Base-by-base conservation (phyloP, 1,140 invertebrate genomes). In the Leptinotarsa defecta region DNA sequence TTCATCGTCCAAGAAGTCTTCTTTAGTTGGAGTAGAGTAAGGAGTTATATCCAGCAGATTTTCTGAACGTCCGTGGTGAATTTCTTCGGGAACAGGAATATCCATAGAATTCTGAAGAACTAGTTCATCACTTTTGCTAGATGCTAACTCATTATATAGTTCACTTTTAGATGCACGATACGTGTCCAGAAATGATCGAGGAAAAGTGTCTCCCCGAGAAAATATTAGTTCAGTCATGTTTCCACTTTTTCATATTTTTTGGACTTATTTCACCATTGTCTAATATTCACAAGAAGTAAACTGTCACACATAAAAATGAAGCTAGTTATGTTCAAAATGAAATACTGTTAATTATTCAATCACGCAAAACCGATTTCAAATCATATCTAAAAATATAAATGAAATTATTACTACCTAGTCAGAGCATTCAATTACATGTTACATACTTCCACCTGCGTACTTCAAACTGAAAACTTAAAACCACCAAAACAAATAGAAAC, bases 81-180 rank as follows among this genome's bases (percentile, higher is more conserved):
- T 83, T 73, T 85, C 83, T 27, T 79, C 72, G 48, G 71, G 49
- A 13, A 85, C 65, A 19, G 83, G 83, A 75, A 85, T 84, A 74
- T 82, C 82, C 22, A 73, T 76, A 6, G 84, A 68, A 75, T 81
- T 83, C 79, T 86, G 85, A n/a, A 86, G 73, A 72, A 86, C 83
- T 20, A 85, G 75, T 78, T 85, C 84, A 73, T 86, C 84, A 77
- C 83, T 86, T 77, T 85, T 86, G 71, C 84, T 85, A 24, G 82
- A 78, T 48, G 82, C 82, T 73, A 85, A 78, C 52, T 85, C 84
- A 77, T 78, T 82, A 73, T 84, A 85, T 65, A 81, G 78, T 71
- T 77, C 81, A 67, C 76, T 78, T 73, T 81, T 80, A 68, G 76
- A 81, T 6, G 79, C 76, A 48, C 84, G 76, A 74, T 84, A 85